These are phyloP conservation scores for Hylomyscus alleni DNA, from an alignment of 2,797 vertebrate genomes.

Conservation along the genomic window DNA sequence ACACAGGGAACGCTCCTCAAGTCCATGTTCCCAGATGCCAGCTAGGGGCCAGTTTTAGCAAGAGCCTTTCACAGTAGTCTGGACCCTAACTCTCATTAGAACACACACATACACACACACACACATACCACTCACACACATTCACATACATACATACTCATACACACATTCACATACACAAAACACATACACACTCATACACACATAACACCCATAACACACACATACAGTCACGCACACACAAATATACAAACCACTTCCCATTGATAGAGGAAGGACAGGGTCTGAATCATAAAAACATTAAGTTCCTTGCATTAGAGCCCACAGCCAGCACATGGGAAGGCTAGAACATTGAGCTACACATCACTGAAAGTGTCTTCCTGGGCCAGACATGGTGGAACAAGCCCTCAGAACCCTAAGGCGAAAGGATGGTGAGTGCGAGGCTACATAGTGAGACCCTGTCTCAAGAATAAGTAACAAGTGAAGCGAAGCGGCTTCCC, in stretches of 20 bases:
- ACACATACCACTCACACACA: neutral
- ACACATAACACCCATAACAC: neutral
- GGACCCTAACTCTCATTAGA: neutral
- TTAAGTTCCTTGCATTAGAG: neutral
- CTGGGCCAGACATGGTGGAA: neutral
- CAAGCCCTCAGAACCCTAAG: neutral
- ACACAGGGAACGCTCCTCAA: neutral
- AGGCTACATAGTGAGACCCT: neutral
- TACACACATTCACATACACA: neutral
- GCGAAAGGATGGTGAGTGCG: neutral
- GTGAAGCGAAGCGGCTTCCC: neutral
- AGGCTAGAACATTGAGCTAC: neutral
- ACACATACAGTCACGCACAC: neutral
- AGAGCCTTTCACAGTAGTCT: neutral
- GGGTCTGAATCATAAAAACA: neutral
- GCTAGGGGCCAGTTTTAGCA: neutral
- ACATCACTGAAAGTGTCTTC: neutral
- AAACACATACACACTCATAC: neutral
- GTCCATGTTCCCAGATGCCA: neutral
- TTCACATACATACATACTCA: neutral
- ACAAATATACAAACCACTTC: neutral
- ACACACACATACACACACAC: neutral
- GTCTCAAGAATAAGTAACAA: neutral
- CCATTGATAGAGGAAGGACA: neutral
- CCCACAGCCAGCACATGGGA: neutral